Conservation (phyloP, 1,140 invertebrate genomes). For the Helicoverpa zea region DNA sequence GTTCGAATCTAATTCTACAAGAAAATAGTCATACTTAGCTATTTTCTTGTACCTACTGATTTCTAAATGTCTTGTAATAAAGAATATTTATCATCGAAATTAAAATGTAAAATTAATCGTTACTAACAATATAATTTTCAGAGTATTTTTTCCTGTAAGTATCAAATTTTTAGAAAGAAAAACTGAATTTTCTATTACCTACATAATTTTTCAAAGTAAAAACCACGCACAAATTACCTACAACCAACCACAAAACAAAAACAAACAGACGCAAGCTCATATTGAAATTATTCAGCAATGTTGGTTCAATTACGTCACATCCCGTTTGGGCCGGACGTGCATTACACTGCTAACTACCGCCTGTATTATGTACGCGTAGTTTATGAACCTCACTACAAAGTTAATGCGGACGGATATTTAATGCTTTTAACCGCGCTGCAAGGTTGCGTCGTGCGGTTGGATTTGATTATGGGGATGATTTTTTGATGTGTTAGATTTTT, state of each 20-base stretch:
- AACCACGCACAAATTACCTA: background rate
- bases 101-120: too few relatives aligned
- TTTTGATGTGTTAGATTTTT: background rate
- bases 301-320: constrained; percentile 30
- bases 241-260: background rate
- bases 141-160: too few relatives aligned
- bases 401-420: constrained; percentile 27
- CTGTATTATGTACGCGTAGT: constrained; percentile 31
- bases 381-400: constrained; percentile 37
- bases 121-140: too few relatives aligned
- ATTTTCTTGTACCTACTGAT: too few relatives aligned
- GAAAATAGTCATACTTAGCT: too few relatives aligned
- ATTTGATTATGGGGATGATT: background rate
- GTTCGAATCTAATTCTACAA: too few relatives aligned
- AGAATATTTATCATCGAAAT: too few relatives aligned
- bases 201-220: too few relatives aligned
- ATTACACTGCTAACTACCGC: constrained; percentile 35
- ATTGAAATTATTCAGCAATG: constrained; percentile 32
- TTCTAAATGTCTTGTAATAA: too few relatives aligned
- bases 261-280: background rate
- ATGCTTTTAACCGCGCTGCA: constrained; percentile 19
- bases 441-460: background rate
- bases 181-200: too few relatives aligned
- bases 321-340: constrained; percentile 33
- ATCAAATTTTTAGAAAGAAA: too few relatives aligned